A percentile compares a stretch with the other conserved stretches of the same genome.
phyloP scores from a whole-genome alignment of 2,797 vertebrate species.

The Lophius americanus region DNA sequence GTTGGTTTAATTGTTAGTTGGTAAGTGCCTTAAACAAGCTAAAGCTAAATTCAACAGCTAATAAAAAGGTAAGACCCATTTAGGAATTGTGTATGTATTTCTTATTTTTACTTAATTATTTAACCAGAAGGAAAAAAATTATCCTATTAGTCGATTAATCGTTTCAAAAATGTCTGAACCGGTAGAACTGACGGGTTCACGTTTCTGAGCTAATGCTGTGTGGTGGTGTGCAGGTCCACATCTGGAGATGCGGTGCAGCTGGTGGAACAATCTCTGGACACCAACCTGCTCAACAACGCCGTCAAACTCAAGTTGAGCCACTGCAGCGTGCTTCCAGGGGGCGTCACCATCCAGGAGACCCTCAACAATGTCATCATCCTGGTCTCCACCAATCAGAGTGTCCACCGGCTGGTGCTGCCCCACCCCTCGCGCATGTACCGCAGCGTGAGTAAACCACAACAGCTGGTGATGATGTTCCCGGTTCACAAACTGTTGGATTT shows the following conservation, averaged over 20 bases:
- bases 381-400: conserved; percentile 87
- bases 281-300: conserved; percentile 89
- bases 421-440: conserved; percentile 91
- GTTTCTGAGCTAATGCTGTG: neutral
- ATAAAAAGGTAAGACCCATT: no score
- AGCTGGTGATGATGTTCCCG: neutral
- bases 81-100: no score
- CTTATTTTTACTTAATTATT: no score
- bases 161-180: no score
- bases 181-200: no score
- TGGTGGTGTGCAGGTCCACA: conserved; percentile 81
- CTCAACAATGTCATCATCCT: conserved; percentile 88
- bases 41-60: no score
- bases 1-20: no score
- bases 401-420: conserved; percentile 89
- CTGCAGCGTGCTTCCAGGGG: conserved; percentile 87
- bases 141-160: no score
- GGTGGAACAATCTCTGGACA: conserved; percentile 91
- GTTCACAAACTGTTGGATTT: neutral
- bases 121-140: no score
- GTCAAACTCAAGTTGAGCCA: conserved; percentile 85
- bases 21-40: no score
- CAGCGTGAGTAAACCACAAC: conserved; percentile 82
- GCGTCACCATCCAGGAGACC: conserved; percentile 88
- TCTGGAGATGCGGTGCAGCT: conserved; percentile 88